Conservation (phyloP, 2,888 invertebrate species). For the Drosophila barbarae region DNA sequence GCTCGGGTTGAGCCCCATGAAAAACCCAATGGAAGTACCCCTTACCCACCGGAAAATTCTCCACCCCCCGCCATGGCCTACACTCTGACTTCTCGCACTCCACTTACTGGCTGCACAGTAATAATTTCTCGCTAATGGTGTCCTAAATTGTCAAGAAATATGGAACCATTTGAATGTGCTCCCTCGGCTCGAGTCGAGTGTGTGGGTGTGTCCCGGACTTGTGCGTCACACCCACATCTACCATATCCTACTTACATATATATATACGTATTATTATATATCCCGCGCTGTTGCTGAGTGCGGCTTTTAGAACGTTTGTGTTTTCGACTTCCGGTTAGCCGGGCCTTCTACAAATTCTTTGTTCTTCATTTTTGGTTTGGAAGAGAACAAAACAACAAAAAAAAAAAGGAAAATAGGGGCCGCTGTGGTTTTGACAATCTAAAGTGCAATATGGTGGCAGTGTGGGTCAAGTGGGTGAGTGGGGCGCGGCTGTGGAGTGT, state of each 20-base stretch:
- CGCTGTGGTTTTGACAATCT: slow-evolving; percentile 57
- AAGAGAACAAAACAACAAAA: slow-evolving; percentile 19
- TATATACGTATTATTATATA: slow-evolving; percentile 36
- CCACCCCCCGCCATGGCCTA: background rate
- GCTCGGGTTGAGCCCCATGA: background rate
- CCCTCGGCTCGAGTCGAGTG: slow-evolving; percentile 35
- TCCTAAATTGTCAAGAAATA: slow-evolving; percentile 76
- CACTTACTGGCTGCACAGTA: slow-evolving; percentile 56
- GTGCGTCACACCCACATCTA: slow-evolving; percentile 27
- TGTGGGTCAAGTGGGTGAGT: slow-evolving; percentile 42
- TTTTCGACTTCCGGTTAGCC: slow-evolving; percentile 72
- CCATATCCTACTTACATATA: slow-evolving; percentile 1
- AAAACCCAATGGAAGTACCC: slow-evolving; percentile 9
- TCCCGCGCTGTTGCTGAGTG: slow-evolving; percentile 61
- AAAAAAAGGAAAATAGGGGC: slow-evolving; percentile 18
- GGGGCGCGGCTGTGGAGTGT: slow-evolving; percentile 7
- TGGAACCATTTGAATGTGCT: slow-evolving; percentile 73
- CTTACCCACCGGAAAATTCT: slow-evolving; percentile 1
- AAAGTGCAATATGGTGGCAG: slow-evolving; percentile 44
- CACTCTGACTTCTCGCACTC: slow-evolving; percentile 29
- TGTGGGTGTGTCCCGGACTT: slow-evolving; percentile 55
- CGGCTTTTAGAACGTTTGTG: slow-evolving; percentile 74
- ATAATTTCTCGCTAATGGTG: slow-evolving; percentile 76
- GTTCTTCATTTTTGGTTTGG: slow-evolving; percentile 45
- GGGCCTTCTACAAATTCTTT: slow-evolving; percentile 57